These are phyloP conservation scores for Myotis lucifugus DNA, from an alignment of 2,113 vertebrate species.

Conservation along the genomic window DNA sequence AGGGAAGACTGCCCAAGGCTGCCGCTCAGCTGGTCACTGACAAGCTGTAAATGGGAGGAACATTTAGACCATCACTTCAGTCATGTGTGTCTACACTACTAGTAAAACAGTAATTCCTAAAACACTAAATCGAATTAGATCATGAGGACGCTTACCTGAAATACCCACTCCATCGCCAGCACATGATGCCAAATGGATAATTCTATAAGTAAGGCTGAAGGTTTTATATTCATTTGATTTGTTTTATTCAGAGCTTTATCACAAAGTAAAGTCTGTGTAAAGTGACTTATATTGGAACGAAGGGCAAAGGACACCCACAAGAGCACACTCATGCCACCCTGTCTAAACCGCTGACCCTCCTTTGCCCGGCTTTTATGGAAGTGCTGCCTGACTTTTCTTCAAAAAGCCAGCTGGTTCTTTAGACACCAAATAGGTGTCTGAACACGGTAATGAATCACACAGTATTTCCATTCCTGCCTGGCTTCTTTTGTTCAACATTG, in stretches of 20 bases:
- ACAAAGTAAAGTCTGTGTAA: neutral
- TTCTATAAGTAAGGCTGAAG: neutral
- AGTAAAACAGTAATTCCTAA: neutral
- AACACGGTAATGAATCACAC: no score
- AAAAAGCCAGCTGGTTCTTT: neutral
- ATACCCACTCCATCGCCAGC: neutral
- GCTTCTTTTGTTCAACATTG: neutral
- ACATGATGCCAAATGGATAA: neutral
- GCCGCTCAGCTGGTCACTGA: constrained; percentile 59
- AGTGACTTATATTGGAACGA: neutral
- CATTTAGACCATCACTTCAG: constrained; percentile 36
- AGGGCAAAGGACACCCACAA: neutral
- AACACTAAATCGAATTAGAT: neutral
- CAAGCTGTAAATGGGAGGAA: constrained; percentile 64
- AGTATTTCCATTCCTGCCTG: neutral
- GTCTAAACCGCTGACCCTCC: rapidly evolving
- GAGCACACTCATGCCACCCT: neutral
- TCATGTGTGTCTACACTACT: neutral
- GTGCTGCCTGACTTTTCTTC: neutral
- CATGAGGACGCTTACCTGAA: neutral
- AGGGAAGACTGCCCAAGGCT: constrained; percentile 35
- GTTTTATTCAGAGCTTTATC: neutral
- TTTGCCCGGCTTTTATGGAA: neutral
- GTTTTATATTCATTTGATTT: neutral
- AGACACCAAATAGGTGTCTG: neutral